A percentile compares a stretch with the other conserved stretches of the same genome.
Evolutionary conservation across 2,113 vertebrate genomes (phyloP).

Genomic region (Sorex araneus): DNA sequence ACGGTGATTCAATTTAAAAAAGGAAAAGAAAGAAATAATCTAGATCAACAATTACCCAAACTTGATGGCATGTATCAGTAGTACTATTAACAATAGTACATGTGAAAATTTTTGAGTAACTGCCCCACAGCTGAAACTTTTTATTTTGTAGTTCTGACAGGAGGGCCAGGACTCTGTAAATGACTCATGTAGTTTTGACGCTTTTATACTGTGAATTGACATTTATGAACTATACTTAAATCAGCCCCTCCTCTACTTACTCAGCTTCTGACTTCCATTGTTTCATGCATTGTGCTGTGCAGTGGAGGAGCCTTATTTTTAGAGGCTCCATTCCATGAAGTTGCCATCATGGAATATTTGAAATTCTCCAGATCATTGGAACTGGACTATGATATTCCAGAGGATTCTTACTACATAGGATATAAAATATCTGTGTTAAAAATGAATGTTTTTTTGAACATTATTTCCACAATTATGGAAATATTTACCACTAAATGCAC

Average conservation of each 20-base stretch:
- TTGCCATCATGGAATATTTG: background rate
- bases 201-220: conserved; percentile 7
- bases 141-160: conserved; percentile 25
- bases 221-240: conserved; percentile 9
- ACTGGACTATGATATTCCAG: conserved; percentile 32
- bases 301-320: background rate
- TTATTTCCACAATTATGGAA: conserved; percentile 57
- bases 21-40: background rate
- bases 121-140: background rate
- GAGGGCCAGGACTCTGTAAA: background rate
- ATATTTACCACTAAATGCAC: conserved; percentile 43
- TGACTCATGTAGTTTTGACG: conserved; percentile 20
- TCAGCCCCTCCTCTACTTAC: background rate
- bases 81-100: background rate
- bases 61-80: background rate
- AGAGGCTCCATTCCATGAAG: background rate
- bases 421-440: conserved; percentile 27
- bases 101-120: conserved; percentile 15
- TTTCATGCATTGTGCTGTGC: conserved; percentile 43
- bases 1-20: too few species aligned
- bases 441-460: conserved; percentile 48
- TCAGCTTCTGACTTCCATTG: background rate
- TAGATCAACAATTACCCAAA: conserved; percentile 7
- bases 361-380: background rate
- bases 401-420: background rate